These are phyloP conservation scores for Ceratothoa steindachneri DNA, from an alignment of 2,888 invertebrate genomes.

Conservation along the genomic window DNA sequence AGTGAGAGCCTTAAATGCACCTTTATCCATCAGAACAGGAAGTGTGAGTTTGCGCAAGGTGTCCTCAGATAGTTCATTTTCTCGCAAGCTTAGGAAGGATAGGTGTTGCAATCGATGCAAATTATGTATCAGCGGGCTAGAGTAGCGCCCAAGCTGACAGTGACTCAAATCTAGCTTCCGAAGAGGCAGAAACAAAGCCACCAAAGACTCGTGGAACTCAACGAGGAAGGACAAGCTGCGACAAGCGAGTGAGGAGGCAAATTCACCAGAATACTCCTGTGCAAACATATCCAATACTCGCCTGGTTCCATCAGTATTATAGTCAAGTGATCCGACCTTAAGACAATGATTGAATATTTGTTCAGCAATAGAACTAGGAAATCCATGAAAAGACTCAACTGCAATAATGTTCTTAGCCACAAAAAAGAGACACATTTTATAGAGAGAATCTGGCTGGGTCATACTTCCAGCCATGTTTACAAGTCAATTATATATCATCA, in stretches of 20 bases:
- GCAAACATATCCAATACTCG: slow-evolving; percentile 21
- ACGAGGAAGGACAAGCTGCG: background rate
- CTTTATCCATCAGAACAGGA: slow-evolving; percentile 25
- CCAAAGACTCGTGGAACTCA: slow-evolving; percentile 29
- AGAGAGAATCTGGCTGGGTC: background rate
- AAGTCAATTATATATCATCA: background rate
- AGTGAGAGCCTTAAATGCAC: slow-evolving; percentile 24
- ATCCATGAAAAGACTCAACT: slow-evolving; percentile 24
- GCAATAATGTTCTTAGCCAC: slow-evolving; percentile 20
- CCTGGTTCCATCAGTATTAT: slow-evolving; percentile 6
- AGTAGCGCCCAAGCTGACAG: slow-evolving; percentile 23
- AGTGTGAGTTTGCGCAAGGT: slow-evolving; percentile 29
- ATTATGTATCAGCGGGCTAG: slow-evolving; percentile 17
- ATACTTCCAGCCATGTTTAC: slow-evolving; percentile 32
- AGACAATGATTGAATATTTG: slow-evolving; percentile 16
- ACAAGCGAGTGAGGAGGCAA: slow-evolving; percentile 12
- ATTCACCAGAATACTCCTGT: slow-evolving; percentile 24
- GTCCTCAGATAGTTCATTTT: slow-evolving; percentile 26
- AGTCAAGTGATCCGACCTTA: background rate
- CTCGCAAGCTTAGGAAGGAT: slow-evolving; percentile 24
- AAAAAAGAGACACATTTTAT: slow-evolving; percentile 19
- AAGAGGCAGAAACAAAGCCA: slow-evolving; percentile 20
- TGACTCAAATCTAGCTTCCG: slow-evolving; percentile 25
- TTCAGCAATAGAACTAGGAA: slow-evolving; percentile 33
- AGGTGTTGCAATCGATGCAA: slow-evolving; percentile 25